These are phyloP conservation scores for Podarcis lilfordi DNA, from an alignment of 2,797 vertebrate species.

Conservation along the genomic window DNA sequence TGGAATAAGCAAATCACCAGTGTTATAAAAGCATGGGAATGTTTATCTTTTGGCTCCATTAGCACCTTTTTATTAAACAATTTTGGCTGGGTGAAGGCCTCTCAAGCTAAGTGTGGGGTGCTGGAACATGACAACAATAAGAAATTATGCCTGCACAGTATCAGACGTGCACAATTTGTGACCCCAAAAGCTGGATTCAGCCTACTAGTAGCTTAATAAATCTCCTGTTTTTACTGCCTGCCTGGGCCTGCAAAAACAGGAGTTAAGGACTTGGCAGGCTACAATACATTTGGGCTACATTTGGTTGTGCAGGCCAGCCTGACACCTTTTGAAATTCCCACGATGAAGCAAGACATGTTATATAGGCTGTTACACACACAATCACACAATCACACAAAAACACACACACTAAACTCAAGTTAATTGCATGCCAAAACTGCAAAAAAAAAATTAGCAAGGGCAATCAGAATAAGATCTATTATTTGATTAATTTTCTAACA, in stretches of 20 bases:
- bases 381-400: fast-evolving
- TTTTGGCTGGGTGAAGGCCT: background rate
- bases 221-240: background rate
- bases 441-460: too few relatives aligned
- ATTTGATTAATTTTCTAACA: too few relatives aligned
- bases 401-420: too few relatives aligned
- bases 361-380: background rate
- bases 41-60: background rate
- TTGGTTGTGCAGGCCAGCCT: background rate
- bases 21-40: background rate
- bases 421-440: too few relatives aligned
- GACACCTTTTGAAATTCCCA: background rate
- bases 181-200: background rate
- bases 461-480: too few relatives aligned
- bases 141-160: background rate
- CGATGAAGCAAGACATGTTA: background rate
- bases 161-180: background rate
- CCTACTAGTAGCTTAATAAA: background rate
- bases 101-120: background rate
- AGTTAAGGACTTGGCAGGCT: background rate
- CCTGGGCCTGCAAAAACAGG: background rate
- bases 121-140: background rate
- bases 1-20: background rate
- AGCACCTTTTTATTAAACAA: background rate
- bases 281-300: background rate